phyloP scores from a whole-genome alignment of 2,888 invertebrate genomes.

The Oxyscelio sp. region DNA sequence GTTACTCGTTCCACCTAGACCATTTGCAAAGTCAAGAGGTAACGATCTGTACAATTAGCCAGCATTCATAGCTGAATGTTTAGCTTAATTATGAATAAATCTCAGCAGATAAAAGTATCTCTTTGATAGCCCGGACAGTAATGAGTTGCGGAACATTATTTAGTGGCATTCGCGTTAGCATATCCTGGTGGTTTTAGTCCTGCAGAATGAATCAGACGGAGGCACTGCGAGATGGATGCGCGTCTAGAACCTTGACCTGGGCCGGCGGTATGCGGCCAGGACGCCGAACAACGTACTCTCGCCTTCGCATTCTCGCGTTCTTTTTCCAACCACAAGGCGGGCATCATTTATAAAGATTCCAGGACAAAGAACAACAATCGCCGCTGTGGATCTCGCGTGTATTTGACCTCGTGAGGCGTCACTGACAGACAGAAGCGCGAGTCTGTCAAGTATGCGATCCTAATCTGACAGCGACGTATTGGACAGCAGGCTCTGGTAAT shows the following conservation, averaged over 20 bases:
- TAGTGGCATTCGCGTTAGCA: slow-evolving; percentile 54
- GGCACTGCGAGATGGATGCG: slow-evolving; percentile 78
- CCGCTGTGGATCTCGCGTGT: slow-evolving; percentile 82
- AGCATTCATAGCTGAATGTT: slow-evolving; percentile 11
- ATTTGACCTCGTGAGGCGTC: slow-evolving; percentile 82
- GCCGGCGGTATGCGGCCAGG: slow-evolving; percentile 75
- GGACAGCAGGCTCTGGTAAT: slow-evolving; percentile 79
- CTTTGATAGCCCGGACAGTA: slow-evolving; percentile 54
- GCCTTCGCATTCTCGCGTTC: slow-evolving; percentile 75
- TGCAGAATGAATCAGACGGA: slow-evolving; percentile 75
- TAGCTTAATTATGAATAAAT: slow-evolving; percentile 38
- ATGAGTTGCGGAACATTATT: slow-evolving; percentile 68
- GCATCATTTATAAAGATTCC: slow-evolving; percentile 87
- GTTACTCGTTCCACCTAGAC: background rate
- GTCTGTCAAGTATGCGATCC: slow-evolving; percentile 87
- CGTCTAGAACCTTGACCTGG: slow-evolving; percentile 77
- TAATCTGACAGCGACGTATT: slow-evolving; percentile 88
- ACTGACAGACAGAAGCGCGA: slow-evolving; percentile 88
- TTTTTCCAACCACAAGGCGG: slow-evolving; percentile 75
- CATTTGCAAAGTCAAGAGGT: background rate
- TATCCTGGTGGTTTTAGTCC: slow-evolving; percentile 67
- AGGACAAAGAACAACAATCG: slow-evolving; percentile 84
- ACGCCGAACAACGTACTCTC: slow-evolving; percentile 81
- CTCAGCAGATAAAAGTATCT: slow-evolving; percentile 16
- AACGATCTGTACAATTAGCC: slow-evolving; percentile 28